These are phyloP conservation scores for Plusia festucae DNA, from an alignment of 2,888 invertebrate genomes.

Conservation along the genomic window DNA sequence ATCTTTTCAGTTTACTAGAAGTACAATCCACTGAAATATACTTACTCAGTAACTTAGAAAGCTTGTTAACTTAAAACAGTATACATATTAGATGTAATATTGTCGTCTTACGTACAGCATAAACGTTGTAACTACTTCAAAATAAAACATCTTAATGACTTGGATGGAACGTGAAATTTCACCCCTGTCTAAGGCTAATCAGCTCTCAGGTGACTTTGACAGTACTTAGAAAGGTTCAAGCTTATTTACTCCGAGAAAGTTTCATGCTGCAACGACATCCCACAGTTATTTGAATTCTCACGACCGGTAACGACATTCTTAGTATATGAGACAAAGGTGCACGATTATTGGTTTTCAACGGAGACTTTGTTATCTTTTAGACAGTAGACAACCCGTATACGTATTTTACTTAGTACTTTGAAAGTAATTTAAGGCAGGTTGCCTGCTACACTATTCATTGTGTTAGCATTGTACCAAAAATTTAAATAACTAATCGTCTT, in stretches of 20 bases:
- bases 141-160: not conserved
- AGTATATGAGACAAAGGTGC: conserved; percentile 1
- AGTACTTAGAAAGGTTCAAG: not conserved
- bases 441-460: not conserved
- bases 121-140: too few relatives aligned
- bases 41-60: too few relatives aligned
- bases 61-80: too few relatives aligned
- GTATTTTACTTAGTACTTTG: not conserved
- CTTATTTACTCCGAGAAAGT: conserved; percentile 4
- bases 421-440: conserved; percentile 3
- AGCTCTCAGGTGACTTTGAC: conserved; percentile 3
- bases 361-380: conserved; percentile 2
- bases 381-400: conserved; percentile 1
- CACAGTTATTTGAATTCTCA: conserved; percentile 3
- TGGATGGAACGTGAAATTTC: not conserved
- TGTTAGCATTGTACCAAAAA: not conserved
- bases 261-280: not conserved
- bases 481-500: not conserved
- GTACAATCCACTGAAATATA: too few relatives aligned
- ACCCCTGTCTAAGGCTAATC: not conserved
- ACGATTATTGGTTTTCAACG: conserved; percentile 2
- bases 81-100: too few relatives aligned
- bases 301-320: conserved; percentile 3
- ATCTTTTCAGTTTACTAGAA: too few relatives aligned
- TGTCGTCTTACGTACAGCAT: too few relatives aligned